phyloP scores from a whole-genome alignment of 2,113 vertebrate genomes.

The Nibea coibor region DNA sequence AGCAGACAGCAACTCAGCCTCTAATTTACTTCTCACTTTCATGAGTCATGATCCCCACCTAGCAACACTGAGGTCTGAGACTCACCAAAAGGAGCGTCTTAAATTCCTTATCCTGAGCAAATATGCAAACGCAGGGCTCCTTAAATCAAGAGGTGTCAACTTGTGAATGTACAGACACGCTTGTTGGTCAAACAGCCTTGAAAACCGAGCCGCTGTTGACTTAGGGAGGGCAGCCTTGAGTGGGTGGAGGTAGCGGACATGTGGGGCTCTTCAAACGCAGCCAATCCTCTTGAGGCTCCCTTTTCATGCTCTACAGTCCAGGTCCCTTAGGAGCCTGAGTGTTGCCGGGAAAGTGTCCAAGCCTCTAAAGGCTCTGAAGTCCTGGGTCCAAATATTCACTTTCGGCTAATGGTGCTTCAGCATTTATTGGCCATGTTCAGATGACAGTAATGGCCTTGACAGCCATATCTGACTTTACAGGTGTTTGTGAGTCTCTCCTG shows the following conservation, averaged over 20 bases:
- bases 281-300: slow-evolving; percentile 62
- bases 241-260: slow-evolving; percentile 63
- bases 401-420: slow-evolving; percentile 25
- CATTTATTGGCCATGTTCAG: slow-evolving; percentile 16
- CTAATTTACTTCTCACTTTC: slow-evolving; percentile 46
- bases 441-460: not conserved
- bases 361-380: slow-evolving; percentile 35
- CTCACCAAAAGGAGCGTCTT: slow-evolving; percentile 55
- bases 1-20: slow-evolving; percentile 23
- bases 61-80: slow-evolving; percentile 40
- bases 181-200: slow-evolving; percentile 77
- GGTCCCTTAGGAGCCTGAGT: slow-evolving; percentile 78
- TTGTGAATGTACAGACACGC: slow-evolving; percentile 75
- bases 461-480: not conserved
- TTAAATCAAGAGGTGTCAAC: slow-evolving; percentile 75
- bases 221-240: slow-evolving; percentile 67
- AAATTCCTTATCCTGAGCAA: slow-evolving; percentile 63
- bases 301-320: slow-evolving; percentile 68
- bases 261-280: slow-evolving; percentile 63
- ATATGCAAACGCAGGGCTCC: slow-evolving; percentile 47
- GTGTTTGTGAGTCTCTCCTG: not conserved
- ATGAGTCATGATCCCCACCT: slow-evolving; percentile 56
- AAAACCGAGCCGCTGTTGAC: slow-evolving; percentile 77
- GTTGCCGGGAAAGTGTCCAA: slow-evolving; percentile 72
- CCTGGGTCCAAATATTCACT: slow-evolving; percentile 40